Base-by-base conservation (phyloP, 2,797 vertebrate genomes). In the Tadarida brasiliensis region DNA sequence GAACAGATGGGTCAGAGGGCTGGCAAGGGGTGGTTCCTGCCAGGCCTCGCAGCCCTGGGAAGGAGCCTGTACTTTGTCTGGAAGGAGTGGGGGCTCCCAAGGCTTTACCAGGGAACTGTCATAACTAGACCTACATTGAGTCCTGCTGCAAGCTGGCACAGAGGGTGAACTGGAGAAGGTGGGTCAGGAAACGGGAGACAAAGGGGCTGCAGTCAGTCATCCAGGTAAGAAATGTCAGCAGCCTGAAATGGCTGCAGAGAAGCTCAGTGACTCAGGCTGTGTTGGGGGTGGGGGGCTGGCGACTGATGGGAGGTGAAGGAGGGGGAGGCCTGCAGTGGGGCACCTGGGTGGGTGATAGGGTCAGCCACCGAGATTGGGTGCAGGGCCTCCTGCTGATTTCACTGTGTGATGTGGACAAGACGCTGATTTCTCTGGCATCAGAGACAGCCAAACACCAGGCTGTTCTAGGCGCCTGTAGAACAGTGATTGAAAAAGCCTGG, bases 271-370 rank as follows among this genome's bases (percentile, higher is more conserved):
- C 12, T 56, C 11, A 0, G n/a, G 56, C 63, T 30, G n/a, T 17
- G 16, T 0, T 0, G 9, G 15, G 59, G 11, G 54, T 0, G 1
- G 9, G 56, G 1, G 5, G 33, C 67, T 61, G n/a, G 35, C 0
- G 0, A 61, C 0, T 5, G n/a, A 56, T 12, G 61, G 47, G 56
- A 17, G 2, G 2, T 5, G n/a, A 19, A 33, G 56, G 6, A 33
- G 8, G 47, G 24, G 86, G 67, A n/a, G 1, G 24, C 7, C 11
- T 39, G 61, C 19, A 3, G n/a, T 12, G 33, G 22, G n/a, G 24
- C 26, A 19, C 11, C 8, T 10, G 30, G 5, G 16, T 7, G 28
- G n/a, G 19, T 20, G 26, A 35, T 5, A 47, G 70, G 1, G 2
- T 92, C 54, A 44, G 68, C 56, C 59, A 15, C 76, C 0, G 0